Evolutionary conservation across 1,140 invertebrate species (phyloP).

Genomic region (Bombus sibiricus): DNA sequence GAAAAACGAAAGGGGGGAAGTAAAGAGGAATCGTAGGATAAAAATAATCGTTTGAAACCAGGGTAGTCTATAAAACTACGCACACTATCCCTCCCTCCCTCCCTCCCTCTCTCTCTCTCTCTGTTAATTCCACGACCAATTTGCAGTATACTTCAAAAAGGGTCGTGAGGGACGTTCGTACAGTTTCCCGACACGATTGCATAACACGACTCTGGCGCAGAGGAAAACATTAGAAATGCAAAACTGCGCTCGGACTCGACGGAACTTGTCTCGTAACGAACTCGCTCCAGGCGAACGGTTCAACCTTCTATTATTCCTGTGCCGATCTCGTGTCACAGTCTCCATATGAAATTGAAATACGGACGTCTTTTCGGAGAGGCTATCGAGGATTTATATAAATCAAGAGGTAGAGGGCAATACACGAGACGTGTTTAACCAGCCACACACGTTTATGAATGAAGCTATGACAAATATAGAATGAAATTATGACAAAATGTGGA

Average conservation of each 20-base stretch:
- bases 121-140: constrained; percentile 29
- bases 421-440: neutral
- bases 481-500: neutral
- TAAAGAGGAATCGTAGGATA: neutral
- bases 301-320: neutral
- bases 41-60: constrained; percentile 22
- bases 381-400: neutral
- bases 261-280: constrained; percentile 28
- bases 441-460: constrained; percentile 18
- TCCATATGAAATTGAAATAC: neutral
- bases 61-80: neutral
- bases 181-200: constrained; percentile 23
- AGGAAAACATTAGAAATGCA: constrained; percentile 34
- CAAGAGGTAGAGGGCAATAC: neutral
- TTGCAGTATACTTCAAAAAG: constrained; percentile 19
- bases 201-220: constrained; percentile 17
- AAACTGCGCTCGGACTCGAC: constrained; percentile 12
- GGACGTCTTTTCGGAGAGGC: no score
- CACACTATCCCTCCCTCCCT: neutral
- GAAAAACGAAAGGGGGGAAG: constrained; percentile 31
- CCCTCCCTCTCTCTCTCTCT: neutral
- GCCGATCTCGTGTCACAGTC: neutral
- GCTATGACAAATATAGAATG: no score
- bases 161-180: neutral
- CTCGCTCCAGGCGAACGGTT: neutral